Evolutionary conservation across 2,797 vertebrate genomes (phyloP).

Genomic region (Thamnophis elegans): DNA sequence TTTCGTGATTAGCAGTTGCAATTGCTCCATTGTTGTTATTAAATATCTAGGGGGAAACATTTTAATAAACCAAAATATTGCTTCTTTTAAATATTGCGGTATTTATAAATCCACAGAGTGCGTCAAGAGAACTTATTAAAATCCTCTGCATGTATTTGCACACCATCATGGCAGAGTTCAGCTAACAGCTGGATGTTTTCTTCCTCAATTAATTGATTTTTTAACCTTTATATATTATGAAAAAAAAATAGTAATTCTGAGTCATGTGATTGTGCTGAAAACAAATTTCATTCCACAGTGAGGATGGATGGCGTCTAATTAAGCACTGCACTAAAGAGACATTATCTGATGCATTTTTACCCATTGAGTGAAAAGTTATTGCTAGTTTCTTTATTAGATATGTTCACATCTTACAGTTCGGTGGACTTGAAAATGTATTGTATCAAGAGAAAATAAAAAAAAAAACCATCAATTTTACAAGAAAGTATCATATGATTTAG

Average conservation of each 20-base stretch:
- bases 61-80: background rate
- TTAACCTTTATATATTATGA: conserved; percentile 12
- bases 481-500: conserved; percentile 7
- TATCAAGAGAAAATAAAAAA: background rate
- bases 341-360: conserved; percentile 21
- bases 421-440: conserved; percentile 10
- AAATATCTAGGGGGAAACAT: background rate
- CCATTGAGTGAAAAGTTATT: background rate
- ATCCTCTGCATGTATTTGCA: background rate
- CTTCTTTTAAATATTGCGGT: background rate
- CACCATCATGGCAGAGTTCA: background rate
- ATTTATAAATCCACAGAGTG: conserved; percentile 17
- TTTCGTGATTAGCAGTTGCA: background rate
- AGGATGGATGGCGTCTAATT: conserved; percentile 25
- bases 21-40: background rate
- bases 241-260: conserved; percentile 4
- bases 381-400: background rate
- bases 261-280: background rate
- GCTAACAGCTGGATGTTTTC: conserved; percentile 38
- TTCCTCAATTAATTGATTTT: conserved; percentile 26
- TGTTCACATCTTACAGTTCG: background rate
- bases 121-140: conserved; percentile 22
- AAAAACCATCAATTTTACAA: background rate
- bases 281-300: background rate
- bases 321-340: conserved; percentile 16